phyloP scores from a whole-genome alignment of 35 echinoderm and acorn worm genomes.

The Heliocidaris tuberculata region DNA sequence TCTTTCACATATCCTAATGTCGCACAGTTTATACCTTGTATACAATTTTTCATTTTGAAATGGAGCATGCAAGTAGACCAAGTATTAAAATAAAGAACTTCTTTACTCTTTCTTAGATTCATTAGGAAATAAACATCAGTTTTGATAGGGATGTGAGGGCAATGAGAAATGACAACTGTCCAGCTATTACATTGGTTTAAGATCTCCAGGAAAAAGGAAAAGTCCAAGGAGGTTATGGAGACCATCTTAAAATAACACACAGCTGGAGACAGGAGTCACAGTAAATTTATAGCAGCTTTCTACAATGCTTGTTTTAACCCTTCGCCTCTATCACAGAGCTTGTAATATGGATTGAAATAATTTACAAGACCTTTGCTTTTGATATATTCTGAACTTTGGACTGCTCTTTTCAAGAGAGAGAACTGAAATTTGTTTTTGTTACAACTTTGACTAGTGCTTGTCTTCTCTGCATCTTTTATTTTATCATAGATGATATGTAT shows the following conservation, averaged over 20 bases:
- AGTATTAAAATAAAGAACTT: neutral
- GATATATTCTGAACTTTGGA: neutral
- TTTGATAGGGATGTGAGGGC: neutral
- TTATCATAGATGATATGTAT: too few species aligned
- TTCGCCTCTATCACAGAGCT: too few species aligned
- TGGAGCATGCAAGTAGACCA: neutral
- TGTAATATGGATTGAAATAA: neutral
- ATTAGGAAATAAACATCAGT: neutral
- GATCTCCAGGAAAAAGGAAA: neutral
- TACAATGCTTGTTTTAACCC: neutral
- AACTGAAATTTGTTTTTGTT: too few species aligned
- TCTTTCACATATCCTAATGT: neutral
- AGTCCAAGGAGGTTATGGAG: neutral
- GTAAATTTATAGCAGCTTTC: neutral
- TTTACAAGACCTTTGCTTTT: neutral
- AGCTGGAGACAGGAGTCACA: neutral
- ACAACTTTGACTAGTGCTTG: too few species aligned
- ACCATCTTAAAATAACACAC: conserved; percentile 11
- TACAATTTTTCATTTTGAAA: neutral
- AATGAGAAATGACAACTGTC: neutral
- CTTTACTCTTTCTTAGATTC: neutral
- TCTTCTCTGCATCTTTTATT: too few species aligned
- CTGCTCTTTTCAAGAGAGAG: neutral
- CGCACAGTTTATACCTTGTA: neutral
- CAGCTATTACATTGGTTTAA: neutral